Conservation (phyloP, 2,113 vertebrate species). For the Bambusicola thoracicus region DNA sequence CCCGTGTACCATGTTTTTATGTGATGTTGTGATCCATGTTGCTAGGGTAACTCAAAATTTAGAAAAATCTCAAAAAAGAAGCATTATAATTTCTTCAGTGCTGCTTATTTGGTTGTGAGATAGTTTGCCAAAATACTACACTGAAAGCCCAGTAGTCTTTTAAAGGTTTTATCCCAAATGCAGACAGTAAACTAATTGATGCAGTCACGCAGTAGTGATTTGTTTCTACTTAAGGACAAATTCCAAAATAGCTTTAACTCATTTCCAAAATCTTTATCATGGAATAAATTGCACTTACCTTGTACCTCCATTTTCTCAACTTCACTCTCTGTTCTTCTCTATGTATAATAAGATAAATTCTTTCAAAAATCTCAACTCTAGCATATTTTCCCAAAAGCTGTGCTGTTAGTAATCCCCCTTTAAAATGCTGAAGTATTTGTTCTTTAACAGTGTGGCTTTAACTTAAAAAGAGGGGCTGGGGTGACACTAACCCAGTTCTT, state of each 20-base stretch:
- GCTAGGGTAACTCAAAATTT: neutral
- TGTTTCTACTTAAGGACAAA: constrained; percentile 11
- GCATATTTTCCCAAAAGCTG: neutral
- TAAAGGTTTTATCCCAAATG: neutral
- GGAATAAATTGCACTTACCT: neutral
- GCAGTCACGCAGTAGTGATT: neutral
- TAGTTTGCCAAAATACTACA: constrained; percentile 39
- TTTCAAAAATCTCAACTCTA: neutral
- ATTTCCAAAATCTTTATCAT: neutral
- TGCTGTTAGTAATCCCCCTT: neutral
- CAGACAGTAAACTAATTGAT: neutral
- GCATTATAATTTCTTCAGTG: neutral
- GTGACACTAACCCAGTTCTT: neutral
- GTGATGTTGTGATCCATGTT: constrained; percentile 23
- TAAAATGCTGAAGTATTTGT: neutral
- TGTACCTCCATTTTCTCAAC: neutral
- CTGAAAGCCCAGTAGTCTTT: constrained; percentile 27
- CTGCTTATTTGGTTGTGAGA: neutral
- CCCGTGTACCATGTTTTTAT: neutral
- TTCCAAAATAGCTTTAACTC: neutral
- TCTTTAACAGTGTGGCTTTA: neutral
- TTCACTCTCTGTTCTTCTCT: neutral
- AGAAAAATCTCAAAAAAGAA: constrained; percentile 30
- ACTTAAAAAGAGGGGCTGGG: neutral
- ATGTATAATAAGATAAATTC: neutral